Evolutionary conservation across 1,140 invertebrate species (phyloP), one percentile per base, ranked within the genome.

Genomic region (Drosophila novamexicana): DNA sequence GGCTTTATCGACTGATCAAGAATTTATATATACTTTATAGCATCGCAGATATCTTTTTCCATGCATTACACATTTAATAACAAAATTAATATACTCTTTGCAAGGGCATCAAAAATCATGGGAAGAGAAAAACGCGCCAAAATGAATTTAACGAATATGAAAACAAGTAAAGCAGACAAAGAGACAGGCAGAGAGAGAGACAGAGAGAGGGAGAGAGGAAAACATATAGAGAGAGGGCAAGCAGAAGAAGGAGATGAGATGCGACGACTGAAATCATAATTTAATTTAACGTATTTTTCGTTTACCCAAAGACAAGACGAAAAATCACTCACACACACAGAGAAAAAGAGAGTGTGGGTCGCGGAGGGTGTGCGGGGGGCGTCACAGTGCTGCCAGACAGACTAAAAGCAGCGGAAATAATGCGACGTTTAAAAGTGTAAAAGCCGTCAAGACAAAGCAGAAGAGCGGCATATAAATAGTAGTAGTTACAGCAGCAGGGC

Each of bases 261-360:
- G 66, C 57, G 59, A 45, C 47, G 61, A 70, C 85, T 79, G 80
- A 84, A 89, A 88, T 88, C 84, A 88, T 88, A 88, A 88, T 88
- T 88, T 90, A 88, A 88, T 88, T 88, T 88, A 89, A 89, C 85
- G 85, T 84, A 84, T 89, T 89, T 89, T 89, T 75, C 77, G 59
- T 74, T 70, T 65, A 79, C 71, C 75, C 72, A 75, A 88, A 70
- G 76, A 74, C 76, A 89, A 88, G 77, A 84, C 74, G 73, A 61
- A 49, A 84, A 77, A 67, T 80, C 84, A 71, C 74, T 79, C 64
- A 88, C 64, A 79, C 37, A 78, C 32, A 58, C 42, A 68, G 49
- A 32, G 29, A 53, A 12, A 42, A n/a, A 44, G 1, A 34, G 29
- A 52, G n/a, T 3, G 22, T 5, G 2, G 37, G 22, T 18, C 18